Percentiles rank a stretch among this genome's conserved stretches.
phyloP scores from a whole-genome alignment of 2,888 invertebrate genomes.

The Microplitis deprimator region DNA sequence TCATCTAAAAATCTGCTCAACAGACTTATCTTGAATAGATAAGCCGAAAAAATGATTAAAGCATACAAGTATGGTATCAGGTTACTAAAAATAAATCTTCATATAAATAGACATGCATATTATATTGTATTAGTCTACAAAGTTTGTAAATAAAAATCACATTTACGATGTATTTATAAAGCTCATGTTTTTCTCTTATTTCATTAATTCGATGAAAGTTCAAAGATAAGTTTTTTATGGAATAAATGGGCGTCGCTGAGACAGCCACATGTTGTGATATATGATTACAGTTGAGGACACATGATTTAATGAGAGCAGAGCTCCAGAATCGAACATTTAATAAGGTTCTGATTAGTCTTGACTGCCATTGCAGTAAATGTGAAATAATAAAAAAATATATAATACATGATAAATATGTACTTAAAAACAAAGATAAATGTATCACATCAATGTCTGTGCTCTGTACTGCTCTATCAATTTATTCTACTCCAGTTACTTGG shows the following conservation, averaged over 20 bases:
- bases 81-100: neutral
- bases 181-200: neutral
- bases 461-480: too few species aligned
- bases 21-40: neutral
- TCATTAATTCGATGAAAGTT: constrained; percentile 9
- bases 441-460: too few species aligned
- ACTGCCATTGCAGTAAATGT: neutral
- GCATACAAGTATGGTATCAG: neutral
- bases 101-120: neutral
- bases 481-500: too few species aligned
- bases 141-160: too few species aligned
- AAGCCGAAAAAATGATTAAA: too few species aligned
- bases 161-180: neutral
- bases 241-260: constrained; percentile 62
- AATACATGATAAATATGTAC: neutral
- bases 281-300: constrained; percentile 61
- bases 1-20: neutral
- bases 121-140: too few species aligned
- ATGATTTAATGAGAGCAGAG: constrained; percentile 56
- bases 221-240: constrained; percentile 32
- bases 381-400: neutral
- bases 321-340: constrained; percentile 56
- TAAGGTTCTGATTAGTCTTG: constrained; percentile 17
- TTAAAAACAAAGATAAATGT: neutral
- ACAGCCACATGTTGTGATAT: constrained; percentile 62